These are phyloP conservation scores for Acrocephalus kingi DNA, from an alignment of 2,113 vertebrate genomes.

Conservation along the genomic window DNA sequence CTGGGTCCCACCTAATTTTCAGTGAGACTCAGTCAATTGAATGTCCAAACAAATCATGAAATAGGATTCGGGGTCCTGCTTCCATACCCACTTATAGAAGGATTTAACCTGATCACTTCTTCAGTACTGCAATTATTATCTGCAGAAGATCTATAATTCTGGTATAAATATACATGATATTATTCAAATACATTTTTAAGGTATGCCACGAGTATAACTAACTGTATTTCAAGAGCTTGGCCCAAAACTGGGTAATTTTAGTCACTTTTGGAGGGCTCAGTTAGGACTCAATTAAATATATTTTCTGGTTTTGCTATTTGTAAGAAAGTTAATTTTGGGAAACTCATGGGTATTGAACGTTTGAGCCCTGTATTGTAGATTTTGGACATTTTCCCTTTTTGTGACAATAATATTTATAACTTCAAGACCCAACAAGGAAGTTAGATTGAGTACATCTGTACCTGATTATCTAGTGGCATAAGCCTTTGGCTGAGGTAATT, in stretches of 20 bases:
- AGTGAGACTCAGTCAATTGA: background rate
- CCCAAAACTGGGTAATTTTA: background rate
- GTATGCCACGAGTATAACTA: background rate
- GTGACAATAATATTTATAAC: background rate
- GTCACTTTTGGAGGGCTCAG: background rate
- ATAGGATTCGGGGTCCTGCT: background rate
- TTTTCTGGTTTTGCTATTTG: background rate
- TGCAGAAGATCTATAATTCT: background rate
- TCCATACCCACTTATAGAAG: background rate
- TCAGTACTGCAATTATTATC: background rate
- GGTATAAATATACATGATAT: background rate
- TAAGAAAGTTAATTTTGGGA: background rate
- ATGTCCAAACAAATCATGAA: background rate
- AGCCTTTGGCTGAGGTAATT: background rate
- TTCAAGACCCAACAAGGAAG: background rate
- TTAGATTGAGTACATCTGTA: background rate
- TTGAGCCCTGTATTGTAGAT: background rate
- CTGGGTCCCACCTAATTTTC: background rate
- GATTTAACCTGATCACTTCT: background rate
- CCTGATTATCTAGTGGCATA: background rate
- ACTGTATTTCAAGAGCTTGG: background rate
- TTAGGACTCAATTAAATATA: background rate
- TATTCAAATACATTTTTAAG: background rate
- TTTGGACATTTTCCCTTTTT: background rate
- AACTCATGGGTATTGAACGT: background rate